Base-by-base conservation (phyloP, 2,113 vertebrate genomes). In the Promerops cafer region DNA sequence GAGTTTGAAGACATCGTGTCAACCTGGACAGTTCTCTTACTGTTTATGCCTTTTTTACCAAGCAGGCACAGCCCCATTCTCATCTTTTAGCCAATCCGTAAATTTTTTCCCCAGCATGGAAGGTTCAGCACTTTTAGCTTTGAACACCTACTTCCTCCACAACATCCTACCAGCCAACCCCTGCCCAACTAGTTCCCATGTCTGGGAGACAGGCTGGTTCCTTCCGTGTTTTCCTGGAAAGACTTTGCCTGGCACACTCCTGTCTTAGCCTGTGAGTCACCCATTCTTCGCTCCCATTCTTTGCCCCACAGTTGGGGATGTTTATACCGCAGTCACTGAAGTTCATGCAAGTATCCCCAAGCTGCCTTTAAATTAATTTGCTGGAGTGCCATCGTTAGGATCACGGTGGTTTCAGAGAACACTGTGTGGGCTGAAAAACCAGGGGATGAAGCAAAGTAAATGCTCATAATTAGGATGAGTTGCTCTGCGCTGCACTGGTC, bases 291-390 rank as follows among this genome's bases (percentile, higher is more conserved):
- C 54, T 95, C 19, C 94, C 57, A 20, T 93, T 93, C 85, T 88
- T 94, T 0, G 3, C 59, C 92, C 95, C n/a, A 1, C 71, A 57
- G 21, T 56, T 92, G 95, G 89, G 71, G 76, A 92, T 87, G 93
- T 96, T 95, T 93, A 93, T 69, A 82, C 81, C 2, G 0, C 86
- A 83, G 71, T 66, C 27, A 27, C 77, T 60, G 49, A 84, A 92
- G 47, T 24, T 95, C 53, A 45, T 27, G 52, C 30, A 89, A 72
- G 42, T 90, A 92, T 95, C 91, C 89, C 76, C 24, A 3, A 95
- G 93, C 86, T 93, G 89, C 83, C 76, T 93, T 90, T 93, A 86
- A 94, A 90, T 95, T 95, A 95, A 89, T 87, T 90, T 93, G 39
- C 39, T 18, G 4, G 27, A 94, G 16, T 59, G 66, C 35, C 44